Evolutionary conservation across 2,797 vertebrate genomes (phyloP).

Genomic region (Sebastes itinus): DNA sequence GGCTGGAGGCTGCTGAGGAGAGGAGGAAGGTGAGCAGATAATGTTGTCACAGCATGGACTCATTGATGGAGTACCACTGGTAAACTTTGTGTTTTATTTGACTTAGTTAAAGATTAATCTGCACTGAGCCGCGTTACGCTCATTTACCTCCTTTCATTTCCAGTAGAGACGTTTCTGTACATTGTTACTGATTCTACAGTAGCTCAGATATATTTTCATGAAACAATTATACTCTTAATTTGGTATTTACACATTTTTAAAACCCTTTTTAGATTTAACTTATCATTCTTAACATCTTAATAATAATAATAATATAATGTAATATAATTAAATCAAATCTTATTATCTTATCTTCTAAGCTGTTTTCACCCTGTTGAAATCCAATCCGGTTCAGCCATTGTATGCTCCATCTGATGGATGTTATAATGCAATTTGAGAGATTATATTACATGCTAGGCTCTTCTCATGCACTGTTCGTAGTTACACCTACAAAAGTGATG

Average conservation of each 20-base stretch:
- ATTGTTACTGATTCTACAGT: not conserved
- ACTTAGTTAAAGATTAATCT: not conserved
- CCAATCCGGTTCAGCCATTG: not conserved
- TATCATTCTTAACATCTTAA: not conserved
- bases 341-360: not conserved
- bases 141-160: not conserved
- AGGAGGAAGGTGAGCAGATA: slow-evolving; percentile 85
- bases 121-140: not conserved
- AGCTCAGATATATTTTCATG: not conserved
- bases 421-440: too few species aligned
- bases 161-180: not conserved
- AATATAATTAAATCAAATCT: not conserved
- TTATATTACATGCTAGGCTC: too few species aligned
- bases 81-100: not conserved
- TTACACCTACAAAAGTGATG: too few species aligned
- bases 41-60: not conserved
- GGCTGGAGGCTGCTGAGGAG: slow-evolving; percentile 91
- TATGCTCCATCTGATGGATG: too few species aligned
- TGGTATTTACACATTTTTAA: not conserved
- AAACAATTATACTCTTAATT: not conserved
- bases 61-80: not conserved
- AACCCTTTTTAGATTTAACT: not conserved
- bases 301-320: not conserved
- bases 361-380: not conserved
- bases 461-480: too few species aligned